Evolutionary conservation across 2,113 vertebrate species (phyloP), one percentile per base, ranked within the genome.

Genomic region (Meleagris gallopavo): DNA sequence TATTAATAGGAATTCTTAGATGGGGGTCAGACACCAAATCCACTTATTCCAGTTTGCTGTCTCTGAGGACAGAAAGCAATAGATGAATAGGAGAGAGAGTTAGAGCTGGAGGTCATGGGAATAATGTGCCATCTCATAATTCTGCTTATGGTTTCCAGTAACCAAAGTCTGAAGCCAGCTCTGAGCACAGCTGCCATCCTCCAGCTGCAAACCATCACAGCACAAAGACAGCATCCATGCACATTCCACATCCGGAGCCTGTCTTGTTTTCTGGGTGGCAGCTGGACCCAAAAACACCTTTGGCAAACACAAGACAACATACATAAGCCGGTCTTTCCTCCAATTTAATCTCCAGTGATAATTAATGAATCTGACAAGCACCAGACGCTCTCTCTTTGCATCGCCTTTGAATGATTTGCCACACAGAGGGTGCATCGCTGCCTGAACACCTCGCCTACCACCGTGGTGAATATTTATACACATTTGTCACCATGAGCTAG

Each of bases 401-500:
- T 50, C 0, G 1, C n/a, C 93, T 88, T 92, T 40, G 93, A 87
- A 75, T 89, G 95, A 95, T 97, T 96, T 95, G 90, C 92, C 85
- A 87, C 97, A 85, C 96, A 55, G 89, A 95, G 95, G 90, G 90
- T 84, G 66, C 74, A 90, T 62, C 58, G 18, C 83, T 48, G 88
- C 94, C 90, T 94, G 85, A 93, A 72, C 90, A 96, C 94, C 91
- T 97, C 43, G 50, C 86, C 90, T 83, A 79, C 95, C 80, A 85
- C 93, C 20, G 45, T n/a, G 60, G 87, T 18, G 83, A 91, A 75
- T 96, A 82, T 94, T 96, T 97, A 95, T 89, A 82, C 88, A 90
- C 85, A 96, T 96, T 93, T 96, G 93, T 96, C 94, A 96, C 95
- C 94, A 92, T 82, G 84, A 97, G 90, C 88, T 90, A 88, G 83